These are phyloP conservation scores for Tromatobia lineatoria DNA, from an alignment of 2,888 invertebrate species.

Conservation along the genomic window DNA sequence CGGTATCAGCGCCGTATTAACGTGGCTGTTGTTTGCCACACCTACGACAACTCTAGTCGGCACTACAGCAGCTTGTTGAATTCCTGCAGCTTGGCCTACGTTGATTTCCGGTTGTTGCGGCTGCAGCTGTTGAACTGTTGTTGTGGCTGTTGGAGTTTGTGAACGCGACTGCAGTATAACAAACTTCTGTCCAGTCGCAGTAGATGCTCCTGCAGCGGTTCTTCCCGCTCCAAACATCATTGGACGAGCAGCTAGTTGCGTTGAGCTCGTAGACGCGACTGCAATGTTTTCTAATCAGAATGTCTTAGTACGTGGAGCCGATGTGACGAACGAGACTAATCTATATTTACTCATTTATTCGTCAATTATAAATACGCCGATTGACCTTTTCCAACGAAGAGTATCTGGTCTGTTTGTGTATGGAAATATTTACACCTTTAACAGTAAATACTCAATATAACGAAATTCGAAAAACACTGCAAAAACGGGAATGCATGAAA, in stretches of 20 bases:
- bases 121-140: conserved; percentile 57
- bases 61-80: conserved; percentile 73
- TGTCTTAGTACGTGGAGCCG: conserved; percentile 39
- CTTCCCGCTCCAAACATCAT: conserved; percentile 86
- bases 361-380: neutral
- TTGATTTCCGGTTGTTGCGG: conserved; percentile 69
- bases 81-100: conserved; percentile 38
- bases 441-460: no score
- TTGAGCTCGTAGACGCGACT: conserved; percentile 77
- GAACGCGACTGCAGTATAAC: conserved; percentile 83
- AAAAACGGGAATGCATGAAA: no score
- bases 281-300: conserved; percentile 74
- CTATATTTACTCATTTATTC: neutral
- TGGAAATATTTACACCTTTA: no score
- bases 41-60: conserved; percentile 87
- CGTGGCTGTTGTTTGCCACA: conserved; percentile 83
- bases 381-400: neutral
- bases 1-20: conserved; percentile 78
- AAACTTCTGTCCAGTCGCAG: conserved; percentile 80
- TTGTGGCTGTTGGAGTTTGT: conserved; percentile 80
- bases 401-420: no score
- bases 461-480: no score
- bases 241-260: conserved; percentile 82
- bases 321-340: neutral
- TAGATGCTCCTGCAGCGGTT: conserved; percentile 77